A percentile compares a stretch with the other conserved stretches of the same genome.
Evolutionary conservation across 2,113 vertebrate species (phyloP).

Genomic region (Oplegnathus fasciatus): DNA sequence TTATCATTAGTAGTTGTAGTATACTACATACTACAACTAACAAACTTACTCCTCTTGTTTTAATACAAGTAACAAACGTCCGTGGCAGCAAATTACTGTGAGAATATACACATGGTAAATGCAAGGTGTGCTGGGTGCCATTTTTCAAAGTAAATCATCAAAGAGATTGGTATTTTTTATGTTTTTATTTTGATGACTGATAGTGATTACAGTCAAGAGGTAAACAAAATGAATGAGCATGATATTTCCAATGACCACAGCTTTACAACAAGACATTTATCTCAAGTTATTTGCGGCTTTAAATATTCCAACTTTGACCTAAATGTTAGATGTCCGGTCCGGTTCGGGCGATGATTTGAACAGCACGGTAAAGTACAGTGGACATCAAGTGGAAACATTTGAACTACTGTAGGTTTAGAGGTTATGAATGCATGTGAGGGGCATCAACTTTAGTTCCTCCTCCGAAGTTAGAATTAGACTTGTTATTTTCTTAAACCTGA

Average conservation of each 20-base stretch:
- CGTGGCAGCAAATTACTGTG: not conserved
- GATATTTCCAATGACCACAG: constrained; percentile 76
- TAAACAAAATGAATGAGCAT: constrained; percentile 81
- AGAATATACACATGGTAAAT: not conserved
- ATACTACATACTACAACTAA: not conserved
- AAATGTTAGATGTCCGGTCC: constrained; percentile 49
- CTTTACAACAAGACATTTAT: constrained; percentile 65
- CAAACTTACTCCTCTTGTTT: not conserved
- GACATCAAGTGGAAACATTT: constrained; percentile 55
- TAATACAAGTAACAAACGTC: not conserved
- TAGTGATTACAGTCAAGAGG: constrained; percentile 82
- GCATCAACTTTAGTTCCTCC: constrained; percentile 31
- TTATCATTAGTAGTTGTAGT: not conserved
- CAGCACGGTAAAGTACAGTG: constrained; percentile 56
- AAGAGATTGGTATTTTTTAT: constrained; percentile 52
- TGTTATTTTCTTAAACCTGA: constrained; percentile 50
- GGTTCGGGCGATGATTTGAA: constrained; percentile 49
- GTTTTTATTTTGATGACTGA: constrained; percentile 85
- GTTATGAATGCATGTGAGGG: constrained; percentile 59
- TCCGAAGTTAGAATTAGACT: constrained; percentile 47
- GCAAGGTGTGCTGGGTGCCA: not conserved
- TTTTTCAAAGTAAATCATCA: constrained; percentile 31
- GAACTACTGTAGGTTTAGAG: constrained; percentile 36
- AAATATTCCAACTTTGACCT: constrained; percentile 59
- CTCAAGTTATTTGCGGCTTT: constrained; percentile 61